A percentile compares a stretch with the other conserved stretches of the same genome.
Conservation (phyloP, 2,888 invertebrate genomes). For the Scaptomyza flava region DNA sequence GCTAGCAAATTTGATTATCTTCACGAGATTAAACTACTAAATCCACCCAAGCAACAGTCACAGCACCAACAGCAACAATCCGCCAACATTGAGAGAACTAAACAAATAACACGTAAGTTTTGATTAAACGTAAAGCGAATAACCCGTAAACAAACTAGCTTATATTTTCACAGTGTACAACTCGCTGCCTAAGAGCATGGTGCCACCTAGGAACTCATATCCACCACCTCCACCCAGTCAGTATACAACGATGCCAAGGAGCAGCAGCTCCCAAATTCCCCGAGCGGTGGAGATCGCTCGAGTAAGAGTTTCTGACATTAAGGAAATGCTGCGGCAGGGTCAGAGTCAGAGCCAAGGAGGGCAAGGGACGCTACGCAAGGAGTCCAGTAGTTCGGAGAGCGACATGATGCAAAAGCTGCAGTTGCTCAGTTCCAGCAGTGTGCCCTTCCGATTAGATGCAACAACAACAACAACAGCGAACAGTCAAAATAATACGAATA, state of each 20-base stretch:
- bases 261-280: conserved; percentile 87
- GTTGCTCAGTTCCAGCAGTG: conserved; percentile 86
- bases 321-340: conserved; percentile 83
- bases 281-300: conserved; percentile 84
- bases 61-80: conserved; percentile 19
- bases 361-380: conserved; percentile 69
- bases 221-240: conserved; percentile 85
- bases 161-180: conserved; percentile 67
- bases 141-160: background rate
- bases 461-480: conserved; percentile 67
- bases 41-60: conserved; percentile 78
- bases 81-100: conserved; percentile 6
- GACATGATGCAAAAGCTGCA: conserved; percentile 84
- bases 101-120: conserved; percentile 4
- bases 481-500: conserved; percentile 73
- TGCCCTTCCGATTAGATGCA: conserved; percentile 88
- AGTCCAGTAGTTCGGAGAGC: conserved; percentile 86
- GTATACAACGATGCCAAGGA: conserved; percentile 86
- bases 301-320: conserved; percentile 83
- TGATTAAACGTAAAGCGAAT: background rate
- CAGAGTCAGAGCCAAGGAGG: conserved; percentile 27
- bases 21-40: conserved; percentile 83
- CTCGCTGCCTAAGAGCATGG: conserved; percentile 84
- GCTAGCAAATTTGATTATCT: conserved; percentile 84
- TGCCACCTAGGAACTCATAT: conserved; percentile 88